Evolutionary conservation across 37 sponge, comb jelly and placozoan genomes (phyloP).

Genomic region (Chondrilla cf. caribensis): DNA sequence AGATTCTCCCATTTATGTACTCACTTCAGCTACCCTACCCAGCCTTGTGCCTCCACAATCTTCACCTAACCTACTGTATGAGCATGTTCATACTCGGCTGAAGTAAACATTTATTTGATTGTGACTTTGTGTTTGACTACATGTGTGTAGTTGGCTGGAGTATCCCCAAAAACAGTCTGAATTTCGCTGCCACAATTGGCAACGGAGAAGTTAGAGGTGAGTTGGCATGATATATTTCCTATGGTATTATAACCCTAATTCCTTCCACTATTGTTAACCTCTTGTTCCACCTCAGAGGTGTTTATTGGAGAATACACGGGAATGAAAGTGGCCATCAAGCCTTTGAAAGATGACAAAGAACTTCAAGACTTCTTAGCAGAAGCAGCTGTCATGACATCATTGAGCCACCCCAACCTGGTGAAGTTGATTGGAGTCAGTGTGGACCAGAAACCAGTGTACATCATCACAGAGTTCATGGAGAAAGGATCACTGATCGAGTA

Average conservation of each 20-base stretch:
- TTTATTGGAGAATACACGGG: constrained; percentile 52
- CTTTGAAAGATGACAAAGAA: constrained; percentile 39
- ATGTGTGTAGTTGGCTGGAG: constrained; percentile 78
- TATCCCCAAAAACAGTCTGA: constrained; percentile 60
- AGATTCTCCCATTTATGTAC: too few species aligned
- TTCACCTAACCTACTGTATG: too few species aligned
- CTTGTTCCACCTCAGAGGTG: constrained; percentile 42
- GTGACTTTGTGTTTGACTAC: too few species aligned
- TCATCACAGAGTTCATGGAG: constrained; percentile 96
- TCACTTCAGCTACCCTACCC: too few species aligned
- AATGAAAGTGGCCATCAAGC: constrained; percentile 61
- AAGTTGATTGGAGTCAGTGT: constrained; percentile 83
- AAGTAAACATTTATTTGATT: too few species aligned
- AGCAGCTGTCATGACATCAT: constrained; percentile 59
- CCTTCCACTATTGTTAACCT: too few species aligned
- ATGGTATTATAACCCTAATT: too few species aligned
- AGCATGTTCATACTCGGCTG: too few species aligned
- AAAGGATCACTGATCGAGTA: constrained; percentile 93
- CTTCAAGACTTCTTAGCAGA: constrained; percentile 56
- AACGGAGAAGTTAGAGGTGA: constrained; percentile 97
- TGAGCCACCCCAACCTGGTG: constrained; percentile 89
- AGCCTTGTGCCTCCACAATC: too few species aligned
- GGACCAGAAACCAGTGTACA: constrained; percentile 69
- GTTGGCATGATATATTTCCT: too few species aligned
- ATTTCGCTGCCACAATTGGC: constrained; percentile 60